These are phyloP conservation scores for Pollenia griseotomentosa DNA, from an alignment of 2,888 invertebrate genomes.

Conservation along the genomic window DNA sequence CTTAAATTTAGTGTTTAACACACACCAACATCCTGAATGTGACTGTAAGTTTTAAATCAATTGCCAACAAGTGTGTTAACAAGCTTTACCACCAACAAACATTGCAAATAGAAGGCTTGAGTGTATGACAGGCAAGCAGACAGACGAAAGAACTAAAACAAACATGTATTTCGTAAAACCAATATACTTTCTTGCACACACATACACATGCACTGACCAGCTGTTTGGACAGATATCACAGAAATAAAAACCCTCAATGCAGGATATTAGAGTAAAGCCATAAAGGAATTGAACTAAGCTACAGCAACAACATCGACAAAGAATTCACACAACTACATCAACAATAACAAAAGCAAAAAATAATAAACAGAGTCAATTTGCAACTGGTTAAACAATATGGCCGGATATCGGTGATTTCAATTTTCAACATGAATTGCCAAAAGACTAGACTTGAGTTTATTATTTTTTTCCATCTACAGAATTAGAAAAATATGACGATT, in stretches of 20 bases:
- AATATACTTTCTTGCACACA: neutral
- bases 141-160: slow-evolving; percentile 26
- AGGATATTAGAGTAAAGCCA: slow-evolving; percentile 68
- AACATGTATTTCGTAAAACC: slow-evolving; percentile 13
- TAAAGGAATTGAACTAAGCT: slow-evolving; percentile 63
- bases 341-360: neutral
- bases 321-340: slow-evolving; percentile 9
- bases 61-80: slow-evolving; percentile 70
- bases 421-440: slow-evolving; percentile 68
- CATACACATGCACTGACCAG: slow-evolving; percentile 8
- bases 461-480: neutral
- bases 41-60: slow-evolving; percentile 61
- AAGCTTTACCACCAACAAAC: slow-evolving; percentile 64
- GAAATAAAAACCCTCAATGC: slow-evolving; percentile 62
- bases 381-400: slow-evolving; percentile 65
- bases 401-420: slow-evolving; percentile 70
- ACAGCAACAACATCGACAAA: slow-evolving; percentile 30
- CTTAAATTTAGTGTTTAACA: slow-evolving; percentile 40
- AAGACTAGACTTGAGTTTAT: slow-evolving; percentile 37
- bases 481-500: neutral
- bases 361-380: slow-evolving; percentile 57
- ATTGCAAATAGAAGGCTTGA: slow-evolving; percentile 34
- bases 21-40: slow-evolving; percentile 39
- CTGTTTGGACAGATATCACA: slow-evolving; percentile 53
- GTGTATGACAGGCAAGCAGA: slow-evolving; percentile 25